Evolutionary conservation across 2,797 vertebrate species (phyloP).

Genomic region (Danio kyathit): DNA sequence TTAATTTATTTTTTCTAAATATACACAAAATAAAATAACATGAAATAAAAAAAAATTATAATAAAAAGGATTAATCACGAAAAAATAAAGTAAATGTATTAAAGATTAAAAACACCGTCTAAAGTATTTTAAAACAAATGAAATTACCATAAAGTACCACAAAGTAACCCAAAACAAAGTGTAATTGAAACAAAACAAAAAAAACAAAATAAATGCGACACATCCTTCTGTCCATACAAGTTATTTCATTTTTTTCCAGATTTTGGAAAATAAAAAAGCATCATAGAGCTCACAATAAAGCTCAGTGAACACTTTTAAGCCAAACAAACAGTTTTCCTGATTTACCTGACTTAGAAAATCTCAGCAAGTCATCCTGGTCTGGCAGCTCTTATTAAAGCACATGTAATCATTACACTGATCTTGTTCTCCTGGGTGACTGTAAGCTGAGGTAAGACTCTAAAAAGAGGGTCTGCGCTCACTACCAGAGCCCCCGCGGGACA

Average conservation of each 20-base stretch:
- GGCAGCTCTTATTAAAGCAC: conserved; percentile 22
- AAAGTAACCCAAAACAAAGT: neutral
- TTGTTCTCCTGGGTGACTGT: conserved; percentile 22
- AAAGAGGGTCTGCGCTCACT: conserved; percentile 60
- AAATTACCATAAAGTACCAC: neutral
- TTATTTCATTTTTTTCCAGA: neutral
- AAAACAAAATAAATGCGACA: neutral
- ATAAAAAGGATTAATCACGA: no score
- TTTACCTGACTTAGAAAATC: conserved; percentile 14
- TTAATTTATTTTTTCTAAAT: no score
- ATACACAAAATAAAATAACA: no score
- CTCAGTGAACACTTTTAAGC: neutral
- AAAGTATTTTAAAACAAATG: no score
- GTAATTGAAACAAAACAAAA: no score
- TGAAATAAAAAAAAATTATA: no score
- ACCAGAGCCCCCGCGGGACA: conserved; percentile 67
- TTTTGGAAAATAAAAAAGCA: neutral
- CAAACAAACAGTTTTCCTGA: conserved; percentile 2
- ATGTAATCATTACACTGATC: conserved; percentile 33
- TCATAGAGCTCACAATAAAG: neutral
- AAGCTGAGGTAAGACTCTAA: conserved; percentile 33
- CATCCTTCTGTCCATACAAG: neutral
- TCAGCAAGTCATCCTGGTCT: neutral
- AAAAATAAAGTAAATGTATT: no score
- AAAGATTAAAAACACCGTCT: no score